Evolutionary conservation across 92 coral and sea anemone species (phyloP).

Genomic region (Pocillopora meandrina): DNA sequence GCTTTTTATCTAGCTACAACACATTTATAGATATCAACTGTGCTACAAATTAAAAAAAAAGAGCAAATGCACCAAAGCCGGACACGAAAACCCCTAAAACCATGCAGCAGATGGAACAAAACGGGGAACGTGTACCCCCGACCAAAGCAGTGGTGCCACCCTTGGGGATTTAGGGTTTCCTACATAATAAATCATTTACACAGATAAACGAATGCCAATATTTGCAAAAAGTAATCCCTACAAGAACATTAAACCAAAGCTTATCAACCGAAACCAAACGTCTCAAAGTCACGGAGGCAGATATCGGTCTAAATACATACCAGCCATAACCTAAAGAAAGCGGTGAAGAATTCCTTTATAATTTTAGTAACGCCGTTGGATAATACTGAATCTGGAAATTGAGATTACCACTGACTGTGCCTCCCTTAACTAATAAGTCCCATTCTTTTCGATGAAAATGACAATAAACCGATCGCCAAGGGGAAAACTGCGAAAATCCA

Average conservation of each 20-base stretch:
- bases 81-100: no score
- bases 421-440: neutral
- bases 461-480: neutral
- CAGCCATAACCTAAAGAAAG: neutral
- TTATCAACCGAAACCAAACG: neutral
- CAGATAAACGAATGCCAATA: no score
- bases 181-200: no score
- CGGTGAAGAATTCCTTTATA: neutral
- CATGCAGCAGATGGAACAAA: no score
- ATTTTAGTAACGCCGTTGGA: neutral
- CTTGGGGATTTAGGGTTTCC: no score
- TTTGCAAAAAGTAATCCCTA: no score
- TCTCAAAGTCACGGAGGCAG: neutral
- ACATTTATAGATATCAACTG: no score
- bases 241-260: neutral
- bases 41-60: no score
- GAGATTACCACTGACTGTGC: neutral
- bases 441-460: constrained; percentile 1
- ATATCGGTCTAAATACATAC: constrained; percentile 1
- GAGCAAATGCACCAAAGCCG: no score
- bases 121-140: no score
- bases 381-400: neutral
- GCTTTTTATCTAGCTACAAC: no score
- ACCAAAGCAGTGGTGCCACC: no score
- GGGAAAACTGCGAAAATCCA: neutral